Conservation (phyloP, 2,797 vertebrate species). For the Gobio occitaniae region DNA sequence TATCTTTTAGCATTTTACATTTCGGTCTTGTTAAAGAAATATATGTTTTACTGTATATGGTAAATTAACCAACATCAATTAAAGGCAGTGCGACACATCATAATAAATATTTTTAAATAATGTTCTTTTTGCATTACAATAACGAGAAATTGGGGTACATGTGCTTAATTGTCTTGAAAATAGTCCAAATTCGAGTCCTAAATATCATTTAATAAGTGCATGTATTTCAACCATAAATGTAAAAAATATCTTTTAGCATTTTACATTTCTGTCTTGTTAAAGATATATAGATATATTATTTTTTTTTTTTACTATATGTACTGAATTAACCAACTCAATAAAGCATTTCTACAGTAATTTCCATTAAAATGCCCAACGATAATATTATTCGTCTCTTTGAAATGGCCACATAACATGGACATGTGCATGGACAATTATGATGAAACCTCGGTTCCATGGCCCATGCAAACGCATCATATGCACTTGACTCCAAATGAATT, state of each 20-base stretch:
- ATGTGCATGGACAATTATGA: neutral
- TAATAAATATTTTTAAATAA: neutral
- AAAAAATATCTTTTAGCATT: neutral
- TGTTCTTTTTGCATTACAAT: neutral
- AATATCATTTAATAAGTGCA: neutral
- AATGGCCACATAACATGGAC: neutral
- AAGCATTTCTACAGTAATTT: neutral
- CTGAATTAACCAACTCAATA: neutral
- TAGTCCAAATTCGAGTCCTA: neutral
- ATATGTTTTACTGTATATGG: too few relatives aligned
- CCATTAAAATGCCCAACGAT: neutral
- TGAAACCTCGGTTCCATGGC: neutral
- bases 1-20: too few relatives aligned
- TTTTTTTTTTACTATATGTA: too few relatives aligned
- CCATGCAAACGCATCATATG: neutral
- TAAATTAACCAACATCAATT: too few relatives aligned
- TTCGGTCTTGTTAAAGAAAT: too few relatives aligned
- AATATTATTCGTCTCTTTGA: neutral
- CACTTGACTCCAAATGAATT: slow-evolving; percentile 5
- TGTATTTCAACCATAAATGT: neutral
- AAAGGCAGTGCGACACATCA: too few relatives aligned
- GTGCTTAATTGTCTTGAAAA: neutral
- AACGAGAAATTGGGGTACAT: neutral
- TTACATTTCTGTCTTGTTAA: neutral
- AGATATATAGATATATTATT: neutral